Base-by-base conservation (phyloP, 1,140 invertebrate genomes). In the Campoletis sonorensis region DNA sequence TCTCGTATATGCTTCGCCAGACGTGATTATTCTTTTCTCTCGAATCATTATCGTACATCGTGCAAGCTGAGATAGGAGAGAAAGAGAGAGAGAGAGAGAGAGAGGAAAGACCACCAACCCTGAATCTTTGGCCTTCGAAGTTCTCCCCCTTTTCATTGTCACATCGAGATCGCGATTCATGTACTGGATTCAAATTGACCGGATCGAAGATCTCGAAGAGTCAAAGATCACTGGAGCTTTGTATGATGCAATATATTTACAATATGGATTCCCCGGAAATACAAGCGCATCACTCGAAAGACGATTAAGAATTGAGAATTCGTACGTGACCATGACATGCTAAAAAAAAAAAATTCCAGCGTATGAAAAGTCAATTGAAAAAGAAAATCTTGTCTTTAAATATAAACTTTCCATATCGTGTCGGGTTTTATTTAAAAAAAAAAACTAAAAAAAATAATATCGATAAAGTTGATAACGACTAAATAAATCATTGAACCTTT, bases 1-100 rank as follows among this genome's bases (percentile, higher is more conserved):
- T 33, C 30, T 33, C n/a, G 30, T 33, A n/a, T 33, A n/a, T 18
- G 51, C 51, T 54, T 54, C 51, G n/a, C 18, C 51, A 21, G 51
- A 54, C 51, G n/a, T n/a, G 51, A 54, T 54, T n/a, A 54, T 54
- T n/a, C 51, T 54, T 54, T 54, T n/a, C 51, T 54, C 51, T 54
- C 51, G 51, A 54, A 54, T 54, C 51, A 4, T 54, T 54, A 54
- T 54, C 51, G n/a, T 54, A 54, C 51, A 54, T 54, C 51, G 51
- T 54, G 5, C 51, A 11, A 54, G 51, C 11, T 1, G 51, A 54
- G 51, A 54, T 54, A 54, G 51, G n/a, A 18, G 51, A 54, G n/a
- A 54, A 8, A 54, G 51, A 18, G n/a, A n/a, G n/a, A n/a, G n/a
- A n/a, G n/a, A n/a, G n/a, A n/a, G n/a, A n/a, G n/a, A n/a, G n/a